These are phyloP conservation scores for Argyrosomus regius DNA, from an alignment of 2,797 vertebrate genomes.

Conservation along the genomic window DNA sequence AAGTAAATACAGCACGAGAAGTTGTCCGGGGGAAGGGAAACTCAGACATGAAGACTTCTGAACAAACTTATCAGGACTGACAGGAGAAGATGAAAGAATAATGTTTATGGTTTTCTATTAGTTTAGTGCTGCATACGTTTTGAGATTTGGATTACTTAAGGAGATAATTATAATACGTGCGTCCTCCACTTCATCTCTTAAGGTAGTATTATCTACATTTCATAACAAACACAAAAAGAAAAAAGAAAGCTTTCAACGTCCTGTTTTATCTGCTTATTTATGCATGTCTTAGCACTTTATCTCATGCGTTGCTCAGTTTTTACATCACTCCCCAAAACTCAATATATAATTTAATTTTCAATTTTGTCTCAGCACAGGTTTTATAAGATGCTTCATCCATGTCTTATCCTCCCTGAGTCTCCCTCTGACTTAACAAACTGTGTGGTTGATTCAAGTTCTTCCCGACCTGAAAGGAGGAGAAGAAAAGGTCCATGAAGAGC, in stretches of 20 bases:
- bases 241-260: neutral
- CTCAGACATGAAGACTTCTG: neutral
- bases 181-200: neutral
- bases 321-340: neutral
- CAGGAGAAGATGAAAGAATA: neutral
- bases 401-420: too few relatives aligned
- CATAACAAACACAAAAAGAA: neutral
- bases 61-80: constrained; percentile 5
- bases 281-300: neutral
- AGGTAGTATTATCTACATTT: neutral
- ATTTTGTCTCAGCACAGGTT: neutral
- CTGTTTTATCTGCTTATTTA: neutral
- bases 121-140: neutral
- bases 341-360: neutral
- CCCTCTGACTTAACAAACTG: too few relatives aligned
- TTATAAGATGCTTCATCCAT: neutral
- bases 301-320: neutral
- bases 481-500: constrained; percentile 94
- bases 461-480: constrained; percentile 95
- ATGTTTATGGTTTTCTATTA: neutral
- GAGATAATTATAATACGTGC: neutral
- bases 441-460: neutral
- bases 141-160: constrained; percentile 2
- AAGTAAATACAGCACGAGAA: constrained; percentile 31
- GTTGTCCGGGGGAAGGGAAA: constrained; percentile 20